Base-by-base conservation (phyloP, 2,888 invertebrate species). In the Sialis lutaria region DNA sequence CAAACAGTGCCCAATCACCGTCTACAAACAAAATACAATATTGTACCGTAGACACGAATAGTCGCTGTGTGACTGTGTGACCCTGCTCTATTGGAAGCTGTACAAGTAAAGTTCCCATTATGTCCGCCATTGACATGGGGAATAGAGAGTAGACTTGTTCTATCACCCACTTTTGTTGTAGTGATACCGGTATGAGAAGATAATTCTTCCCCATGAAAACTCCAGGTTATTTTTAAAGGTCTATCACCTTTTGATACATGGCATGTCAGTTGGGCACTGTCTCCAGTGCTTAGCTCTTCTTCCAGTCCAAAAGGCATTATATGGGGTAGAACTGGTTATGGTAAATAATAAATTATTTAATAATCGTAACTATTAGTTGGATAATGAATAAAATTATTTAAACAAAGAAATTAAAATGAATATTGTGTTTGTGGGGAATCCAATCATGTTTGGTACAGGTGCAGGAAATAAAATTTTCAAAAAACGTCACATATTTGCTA, bases 141-240 rank as follows among this genome's bases (percentile, higher is more conserved):
- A 53, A 79, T 76, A 54, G 70, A 74, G 46, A 82, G 63, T 41
- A 75, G 60, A 55, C 74, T 46, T 6, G 49, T 46, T 33, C 43
- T 32, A 33, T 49, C 48, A 45, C 48, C 48, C 5, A 47, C 40
- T 43, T 45, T 45, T 6, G 47, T 45, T 12, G 49, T 49, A 9
- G 47, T 47, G 33, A 50, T 35, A 13, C 50, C 47, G 63, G 45
- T 44, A 47, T 57, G 51, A 51, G 55, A 48, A 37, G 55, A 53
- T 6, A 68, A 56, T 42, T 73, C 72, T 58, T 72, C 65, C 40
- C 79, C 79, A 62, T 85, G 79, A 55, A 82, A 78, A 44, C 74
- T 74, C 86, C 86, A 87, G 22, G 71, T 68, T 44, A 86, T 77
- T 49, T 72, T 72, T 58, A 87, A 70, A 2, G 86, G 86, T 48